These are phyloP conservation scores for Oligia fasciuncula DNA, from an alignment of 2,888 invertebrate species.

Conservation along the genomic window DNA sequence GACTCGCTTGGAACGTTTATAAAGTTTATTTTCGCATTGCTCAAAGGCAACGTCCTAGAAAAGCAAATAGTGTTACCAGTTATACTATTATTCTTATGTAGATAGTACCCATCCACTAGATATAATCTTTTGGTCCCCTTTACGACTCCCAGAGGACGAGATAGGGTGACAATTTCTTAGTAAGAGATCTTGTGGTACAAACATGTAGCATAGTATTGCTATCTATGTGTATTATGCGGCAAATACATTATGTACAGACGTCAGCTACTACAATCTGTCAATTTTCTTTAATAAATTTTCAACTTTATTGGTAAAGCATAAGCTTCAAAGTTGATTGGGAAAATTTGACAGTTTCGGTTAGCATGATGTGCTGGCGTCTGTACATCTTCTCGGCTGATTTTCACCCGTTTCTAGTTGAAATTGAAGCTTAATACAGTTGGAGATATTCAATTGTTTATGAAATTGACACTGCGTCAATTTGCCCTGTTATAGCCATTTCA, in stretches of 20 bases:
- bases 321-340: too few species aligned
- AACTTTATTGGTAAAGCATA: too few species aligned
- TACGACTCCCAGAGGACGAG: conserved; percentile 45
- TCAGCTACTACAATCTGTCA: too few species aligned
- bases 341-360: too few species aligned
- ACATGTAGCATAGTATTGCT: conserved; percentile 16
- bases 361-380: too few species aligned
- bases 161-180: conserved; percentile 47
- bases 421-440: neutral
- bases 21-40: neutral
- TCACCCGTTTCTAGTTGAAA: neutral
- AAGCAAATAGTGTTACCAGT: conserved; percentile 18
- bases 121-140: conserved; percentile 46
- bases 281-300: too few species aligned
- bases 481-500: neutral
- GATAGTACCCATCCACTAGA: conserved; percentile 38
- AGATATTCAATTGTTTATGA: neutral
- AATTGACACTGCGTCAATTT: neutral
- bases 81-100: conserved; percentile 21
- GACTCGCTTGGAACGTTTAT: neutral
- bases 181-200: conserved; percentile 6
- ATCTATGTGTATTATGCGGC: neutral
- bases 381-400: neutral
- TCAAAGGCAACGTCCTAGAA: neutral
- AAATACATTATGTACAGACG: neutral